phyloP scores from a whole-genome alignment of 2,113 vertebrate genomes.

The Pomatostomus ruficeps region DNA sequence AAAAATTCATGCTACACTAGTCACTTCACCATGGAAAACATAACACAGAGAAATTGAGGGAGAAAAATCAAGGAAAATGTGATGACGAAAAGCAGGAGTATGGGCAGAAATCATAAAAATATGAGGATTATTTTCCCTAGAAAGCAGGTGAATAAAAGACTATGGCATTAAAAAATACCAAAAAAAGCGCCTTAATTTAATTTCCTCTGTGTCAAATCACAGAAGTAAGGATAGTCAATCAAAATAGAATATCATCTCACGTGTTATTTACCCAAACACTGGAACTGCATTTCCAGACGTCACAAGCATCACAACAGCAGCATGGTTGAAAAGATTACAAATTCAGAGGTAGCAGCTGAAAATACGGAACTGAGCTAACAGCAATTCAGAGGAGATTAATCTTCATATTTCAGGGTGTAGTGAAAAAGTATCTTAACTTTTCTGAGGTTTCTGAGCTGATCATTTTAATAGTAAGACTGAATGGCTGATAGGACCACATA shows the following conservation, averaged over 20 bases:
- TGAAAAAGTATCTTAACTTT: background rate
- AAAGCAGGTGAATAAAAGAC: background rate
- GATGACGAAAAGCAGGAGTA: background rate
- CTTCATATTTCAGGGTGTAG: background rate
- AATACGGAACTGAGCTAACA: background rate
- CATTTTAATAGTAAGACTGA: background rate
- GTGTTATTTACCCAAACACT: background rate
- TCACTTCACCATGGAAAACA: background rate
- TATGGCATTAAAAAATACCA: background rate
- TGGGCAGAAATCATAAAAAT: background rate
- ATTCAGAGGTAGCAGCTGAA: background rate
- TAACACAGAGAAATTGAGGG: background rate
- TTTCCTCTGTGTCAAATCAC: background rate
- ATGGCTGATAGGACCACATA: background rate
- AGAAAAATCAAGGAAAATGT: background rate
- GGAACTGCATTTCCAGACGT: background rate
- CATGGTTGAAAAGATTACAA: background rate
- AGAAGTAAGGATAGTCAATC: background rate
- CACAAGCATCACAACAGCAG: background rate
- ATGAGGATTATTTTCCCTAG: background rate
- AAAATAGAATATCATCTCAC: background rate
- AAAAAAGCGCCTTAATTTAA: background rate
- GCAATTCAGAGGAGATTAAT: background rate
- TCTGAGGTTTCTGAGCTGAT: background rate
- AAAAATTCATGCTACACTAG: background rate